Base-by-base conservation (phyloP, 2,113 vertebrate species). In the Piaya cayana region DNA sequence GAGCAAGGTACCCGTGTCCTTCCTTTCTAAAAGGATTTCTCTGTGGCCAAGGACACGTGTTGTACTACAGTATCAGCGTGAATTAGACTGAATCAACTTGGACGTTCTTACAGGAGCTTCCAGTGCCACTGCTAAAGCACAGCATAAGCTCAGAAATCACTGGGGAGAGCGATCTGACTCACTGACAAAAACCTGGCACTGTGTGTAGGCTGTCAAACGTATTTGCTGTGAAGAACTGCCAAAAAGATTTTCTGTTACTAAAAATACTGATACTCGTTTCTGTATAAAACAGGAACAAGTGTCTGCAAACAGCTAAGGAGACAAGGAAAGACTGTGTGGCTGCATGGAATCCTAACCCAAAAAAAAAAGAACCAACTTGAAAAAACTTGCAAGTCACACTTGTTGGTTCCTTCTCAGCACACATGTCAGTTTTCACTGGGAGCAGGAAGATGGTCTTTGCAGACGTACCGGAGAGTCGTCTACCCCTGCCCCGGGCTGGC, bases 391-490 rank as follows among this genome's bases (percentile, higher is more conserved):
- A 32, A 72, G 42, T 20, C 62, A 34, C 59, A 6, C 17, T 14
- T 69, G n/a, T 62, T 49, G 6, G 30, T 1, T 79, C 53, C 37
- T 39, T 19, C 43, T 20, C 6, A 50, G 55, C n/a, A 56, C 65
- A 50, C 3, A 14, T 45, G 43, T 17, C 68, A 63, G 60, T 45
- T 79, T 39, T 26, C 39, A 23, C 23, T 19, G 30, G 3, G 37
- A n/a, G 15, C 3, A 47, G 0, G 29, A 36, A 23, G 29, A 53
- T 0, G 20, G 22, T 13, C 39, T n/a, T 22, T 37, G n/a, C 5
- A 50, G 7, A 50, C 96, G 11, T 97, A 99, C 99, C 97, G 97
- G 95, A 62, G 97, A 95, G 18, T 98, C 86, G 62, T 99, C 99
- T 11, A 50, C 84, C 7, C 53, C 95, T 71, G 98, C 49, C 95